Evolutionary conservation across 2,797 vertebrate species (phyloP).

Genomic region (Allobates femoralis): DNA sequence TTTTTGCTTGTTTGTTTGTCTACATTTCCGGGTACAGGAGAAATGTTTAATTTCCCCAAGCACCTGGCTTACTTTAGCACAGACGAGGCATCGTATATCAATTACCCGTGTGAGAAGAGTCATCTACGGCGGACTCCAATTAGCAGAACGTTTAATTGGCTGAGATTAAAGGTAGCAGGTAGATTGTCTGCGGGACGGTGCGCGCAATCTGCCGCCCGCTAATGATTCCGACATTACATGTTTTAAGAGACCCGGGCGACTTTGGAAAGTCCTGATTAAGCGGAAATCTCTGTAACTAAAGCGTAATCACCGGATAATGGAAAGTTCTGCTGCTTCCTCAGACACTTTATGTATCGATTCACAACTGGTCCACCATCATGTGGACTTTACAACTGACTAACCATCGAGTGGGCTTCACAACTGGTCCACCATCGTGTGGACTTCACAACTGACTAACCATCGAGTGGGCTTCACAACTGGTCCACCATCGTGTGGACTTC

Average conservation of each 20-base stretch:
- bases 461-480: too few species aligned
- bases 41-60: slow-evolving; percentile 18
- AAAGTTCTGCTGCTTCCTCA: too few species aligned
- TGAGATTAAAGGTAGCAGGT: slow-evolving; percentile 16
- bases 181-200: not conserved
- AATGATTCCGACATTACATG: not conserved
- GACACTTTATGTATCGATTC: too few species aligned
- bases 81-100: slow-evolving; percentile 34
- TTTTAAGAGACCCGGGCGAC: not conserved
- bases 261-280: not conserved
- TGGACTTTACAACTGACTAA: too few species aligned
- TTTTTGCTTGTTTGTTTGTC: not conserved
- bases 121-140: slow-evolving; percentile 11
- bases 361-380: too few species aligned
- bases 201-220: not conserved
- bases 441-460: too few species aligned
- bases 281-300: not conserved
- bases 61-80: slow-evolving; percentile 49
- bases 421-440: too few species aligned
- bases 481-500: too few species aligned
- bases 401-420: too few species aligned
- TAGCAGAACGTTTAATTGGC: slow-evolving; percentile 37
- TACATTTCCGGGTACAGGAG: not conserved
- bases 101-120: slow-evolving; percentile 12
- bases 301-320: not conserved